Base-by-base conservation (phyloP, 2,797 vertebrate species). In the Pitangus sulphuratus region DNA sequence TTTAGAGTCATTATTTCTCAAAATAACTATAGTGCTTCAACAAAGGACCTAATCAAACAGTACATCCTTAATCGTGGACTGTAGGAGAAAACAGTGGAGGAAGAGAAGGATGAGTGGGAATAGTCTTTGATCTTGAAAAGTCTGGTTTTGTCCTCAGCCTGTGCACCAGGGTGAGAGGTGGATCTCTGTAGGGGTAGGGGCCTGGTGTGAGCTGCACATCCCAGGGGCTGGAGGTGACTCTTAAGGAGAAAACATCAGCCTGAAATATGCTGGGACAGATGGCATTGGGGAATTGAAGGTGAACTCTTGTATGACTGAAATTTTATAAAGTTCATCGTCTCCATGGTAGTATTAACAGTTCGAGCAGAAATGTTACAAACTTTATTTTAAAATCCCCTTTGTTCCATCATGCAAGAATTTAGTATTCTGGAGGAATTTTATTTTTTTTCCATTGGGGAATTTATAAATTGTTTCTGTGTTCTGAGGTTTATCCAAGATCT, bases 401-500 rank as follows among this genome's bases (percentile, higher is more conserved):
- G 69, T 79, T 94, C 60, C 35, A 12, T 75, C 12, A 3, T 87
- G 37, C 31, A 48, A 61, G 48, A 70, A 74, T 90, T 95, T 82
- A 50, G 17, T 80, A 70, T 94, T 96, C 74, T 71, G 64, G 21
- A 77, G 15, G 26, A 71, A 94, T 12, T 42, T 11, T 37, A 37
- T 37, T 11, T 31, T 16, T 90, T 90, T 87, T 30, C 68, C 68
- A 39, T 12, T 45, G 22, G 60, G 84, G 72, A 92, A 78, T 90
- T 81, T 61, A 42, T 66, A 48, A 71, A 72, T 95, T 90, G 66
- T 72, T 70, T 69, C 56, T 64, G 16, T 54, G 62, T 86, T 95
- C 61, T 96, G 87, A 87, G 80, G 35, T 94, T 92, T 96, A 83
- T 92, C 90, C 86, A 62, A 75, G 76, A 57, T 84, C 57, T 96